A percentile compares a stretch with the other conserved stretches of the same genome.
Evolutionary conservation across 2,797 vertebrate genomes (phyloP).

Genomic region (Diglossa cyanea): DNA sequence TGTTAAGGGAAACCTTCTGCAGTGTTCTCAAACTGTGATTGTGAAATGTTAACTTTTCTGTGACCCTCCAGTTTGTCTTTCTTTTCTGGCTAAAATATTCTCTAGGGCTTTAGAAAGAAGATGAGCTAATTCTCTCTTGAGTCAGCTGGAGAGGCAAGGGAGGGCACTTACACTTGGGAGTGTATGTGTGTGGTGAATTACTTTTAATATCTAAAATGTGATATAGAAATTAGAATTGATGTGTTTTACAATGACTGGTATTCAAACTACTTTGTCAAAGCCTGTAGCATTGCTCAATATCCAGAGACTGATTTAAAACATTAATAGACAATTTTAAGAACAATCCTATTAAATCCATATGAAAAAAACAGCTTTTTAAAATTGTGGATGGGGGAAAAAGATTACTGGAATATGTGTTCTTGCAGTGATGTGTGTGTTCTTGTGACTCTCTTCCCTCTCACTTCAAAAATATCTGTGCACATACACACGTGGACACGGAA

Average conservation of each 20-base stretch:
- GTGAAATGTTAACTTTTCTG: conserved; percentile 24
- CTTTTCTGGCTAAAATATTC: not conserved
- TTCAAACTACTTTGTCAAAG: not conserved
- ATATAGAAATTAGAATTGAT: not conserved
- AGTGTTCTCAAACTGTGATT: not conserved
- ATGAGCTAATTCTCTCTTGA: not conserved
- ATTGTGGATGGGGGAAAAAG: not conserved
- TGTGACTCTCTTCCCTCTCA: not conserved
- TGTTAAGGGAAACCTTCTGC: conserved; percentile 1
- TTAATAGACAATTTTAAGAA: not conserved
- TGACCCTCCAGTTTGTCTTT: not conserved
- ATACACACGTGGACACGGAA: not conserved
- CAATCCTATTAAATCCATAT: not conserved
- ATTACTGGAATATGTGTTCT: not conserved
- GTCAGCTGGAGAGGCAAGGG: not conserved
- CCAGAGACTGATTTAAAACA: not conserved
- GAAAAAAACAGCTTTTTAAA: not conserved
- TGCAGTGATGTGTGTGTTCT: not conserved
- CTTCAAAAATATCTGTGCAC: not conserved
- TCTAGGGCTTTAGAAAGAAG: not conserved
- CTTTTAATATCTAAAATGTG: not conserved
- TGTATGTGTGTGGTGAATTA: not conserved
- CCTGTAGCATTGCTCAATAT: not conserved
- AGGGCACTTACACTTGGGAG: not conserved
- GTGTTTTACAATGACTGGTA: not conserved